A percentile compares a stretch with the other conserved stretches of the same genome.
Conservation (phyloP, 2,888 invertebrate species). For the Hemistola chrysoprasaria region DNA sequence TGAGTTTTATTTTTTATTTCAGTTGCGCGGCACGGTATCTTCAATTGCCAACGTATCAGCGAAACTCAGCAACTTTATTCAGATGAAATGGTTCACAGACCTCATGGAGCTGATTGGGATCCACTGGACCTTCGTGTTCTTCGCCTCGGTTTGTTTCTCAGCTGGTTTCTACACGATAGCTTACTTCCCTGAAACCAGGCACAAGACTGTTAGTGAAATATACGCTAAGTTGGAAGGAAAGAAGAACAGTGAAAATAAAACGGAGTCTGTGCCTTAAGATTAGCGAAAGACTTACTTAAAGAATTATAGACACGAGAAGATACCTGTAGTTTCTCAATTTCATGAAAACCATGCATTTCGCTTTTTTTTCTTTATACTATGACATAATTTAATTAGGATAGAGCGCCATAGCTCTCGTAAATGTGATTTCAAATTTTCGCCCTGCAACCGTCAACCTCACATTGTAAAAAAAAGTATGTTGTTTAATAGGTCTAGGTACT, state of each 20-base stretch:
- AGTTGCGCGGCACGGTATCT: constrained; percentile 72
- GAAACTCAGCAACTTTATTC: constrained; percentile 71
- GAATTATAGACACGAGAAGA: too few species aligned
- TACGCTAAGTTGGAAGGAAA: constrained; percentile 58
- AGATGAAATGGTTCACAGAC: constrained; percentile 71
- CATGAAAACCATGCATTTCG: too few species aligned
- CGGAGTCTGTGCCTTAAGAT: constrained; percentile 40
- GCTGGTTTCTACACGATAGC: constrained; percentile 60
- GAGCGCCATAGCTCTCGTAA: too few species aligned
- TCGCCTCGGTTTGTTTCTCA: constrained; percentile 58
- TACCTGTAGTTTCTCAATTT: too few species aligned
- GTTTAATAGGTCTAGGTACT: too few species aligned
- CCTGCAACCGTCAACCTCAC: too few species aligned
- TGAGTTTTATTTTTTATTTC: constrained; percentile 29
- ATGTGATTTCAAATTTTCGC: too few species aligned
- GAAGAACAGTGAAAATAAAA: constrained; percentile 37
- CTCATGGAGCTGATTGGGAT: constrained; percentile 63
- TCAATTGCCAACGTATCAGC: constrained; percentile 70
- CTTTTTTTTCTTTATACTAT: too few species aligned
- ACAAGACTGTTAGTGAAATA: constrained; percentile 66
- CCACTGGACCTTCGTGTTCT: constrained; percentile 71
- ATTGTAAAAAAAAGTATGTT: too few species aligned
- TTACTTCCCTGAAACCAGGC: constrained; percentile 67
- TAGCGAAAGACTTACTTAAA: too few species aligned
- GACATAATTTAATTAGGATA: too few species aligned